A percentile compares a stretch with the other conserved stretches of the same genome.
Evolutionary conservation across 2,797 vertebrate genomes (phyloP).

Genomic region (Lagodon rhomboides): DNA sequence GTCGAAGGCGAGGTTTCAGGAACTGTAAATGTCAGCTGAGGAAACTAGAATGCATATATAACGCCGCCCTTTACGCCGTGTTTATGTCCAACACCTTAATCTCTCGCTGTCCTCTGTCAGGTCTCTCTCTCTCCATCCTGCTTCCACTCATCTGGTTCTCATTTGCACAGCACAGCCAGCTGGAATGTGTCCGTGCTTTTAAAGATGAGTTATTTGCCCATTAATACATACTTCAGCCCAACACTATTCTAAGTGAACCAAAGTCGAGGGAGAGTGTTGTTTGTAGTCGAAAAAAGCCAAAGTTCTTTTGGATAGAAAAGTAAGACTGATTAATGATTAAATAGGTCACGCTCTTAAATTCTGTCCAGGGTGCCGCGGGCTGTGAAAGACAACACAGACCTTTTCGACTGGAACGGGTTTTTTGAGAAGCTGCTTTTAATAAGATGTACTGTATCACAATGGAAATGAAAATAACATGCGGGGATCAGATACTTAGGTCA

Average conservation of each 20-base stretch:
- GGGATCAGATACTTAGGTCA: too few species aligned
- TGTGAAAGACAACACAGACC: background rate
- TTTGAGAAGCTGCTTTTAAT: background rate
- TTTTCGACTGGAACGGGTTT: background rate
- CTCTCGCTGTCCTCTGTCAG: conserved; percentile 12
- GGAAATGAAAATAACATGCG: too few species aligned
- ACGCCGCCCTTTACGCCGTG: background rate
- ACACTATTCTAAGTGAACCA: conserved; percentile 30
- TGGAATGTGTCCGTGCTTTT: conserved; percentile 66
- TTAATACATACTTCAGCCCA: conserved; percentile 59
- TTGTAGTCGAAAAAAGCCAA: conserved; percentile 2
- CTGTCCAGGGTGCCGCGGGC: too few species aligned
- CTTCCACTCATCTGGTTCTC: conserved; percentile 70
- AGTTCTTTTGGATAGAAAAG: background rate
- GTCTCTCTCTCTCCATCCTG: conserved; percentile 19
- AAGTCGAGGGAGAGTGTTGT: conserved; percentile 21
- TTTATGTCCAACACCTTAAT: conserved; percentile 36
- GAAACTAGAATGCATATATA: background rate
- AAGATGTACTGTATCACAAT: too few species aligned
- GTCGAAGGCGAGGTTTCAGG: background rate
- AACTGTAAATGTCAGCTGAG: background rate
- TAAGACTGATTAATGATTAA: conserved; percentile 13
- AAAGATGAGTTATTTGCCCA: conserved; percentile 70
- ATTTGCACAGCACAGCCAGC: conserved; percentile 54
- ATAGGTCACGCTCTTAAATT: background rate